A percentile compares a stretch with the other conserved stretches of the same genome.
Evolutionary conservation across 2,888 invertebrate genomes (phyloP).

Genomic region (Cyclophora punctaria): DNA sequence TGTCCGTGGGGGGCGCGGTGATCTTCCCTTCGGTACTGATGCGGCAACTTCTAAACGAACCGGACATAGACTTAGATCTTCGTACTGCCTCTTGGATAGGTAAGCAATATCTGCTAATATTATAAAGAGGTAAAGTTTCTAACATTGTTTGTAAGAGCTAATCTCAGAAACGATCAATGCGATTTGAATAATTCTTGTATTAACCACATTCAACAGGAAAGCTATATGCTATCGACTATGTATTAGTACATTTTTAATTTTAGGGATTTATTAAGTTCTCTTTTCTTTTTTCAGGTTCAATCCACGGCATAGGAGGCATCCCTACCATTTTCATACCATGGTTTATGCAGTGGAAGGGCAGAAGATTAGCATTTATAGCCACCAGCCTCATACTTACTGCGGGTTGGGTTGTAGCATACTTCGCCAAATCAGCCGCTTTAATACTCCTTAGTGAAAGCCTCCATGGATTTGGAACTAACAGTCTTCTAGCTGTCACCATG

Average conservation of each 20-base stretch:
- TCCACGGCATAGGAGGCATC: constrained; percentile 4
- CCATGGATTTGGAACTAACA: constrained; percentile 3
- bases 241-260: no score
- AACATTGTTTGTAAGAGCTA: no score
- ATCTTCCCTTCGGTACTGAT: not conserved
- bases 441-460: constrained; percentile 5
- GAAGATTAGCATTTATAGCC: constrained; percentile 3
- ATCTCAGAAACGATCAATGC: no score
- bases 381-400: constrained; percentile 1
- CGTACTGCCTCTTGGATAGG: not conserved
- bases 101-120: not conserved
- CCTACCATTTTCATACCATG: constrained; percentile 3
- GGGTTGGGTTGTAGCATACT: constrained; percentile 2
- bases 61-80: not conserved
- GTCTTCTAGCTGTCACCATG: constrained; percentile 1
- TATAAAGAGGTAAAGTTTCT: no score
- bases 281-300: constrained; percentile 5
- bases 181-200: no score
- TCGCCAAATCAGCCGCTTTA: not conserved
- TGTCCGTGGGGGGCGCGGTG: not conserved
- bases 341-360: constrained; percentile 7
- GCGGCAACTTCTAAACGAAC: not conserved
- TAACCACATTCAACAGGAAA: no score
- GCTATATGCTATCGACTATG: no score
- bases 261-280: not conserved